Conservation (phyloP, 2,888 invertebrate genomes). For the Acanthopleura granulata region DNA sequence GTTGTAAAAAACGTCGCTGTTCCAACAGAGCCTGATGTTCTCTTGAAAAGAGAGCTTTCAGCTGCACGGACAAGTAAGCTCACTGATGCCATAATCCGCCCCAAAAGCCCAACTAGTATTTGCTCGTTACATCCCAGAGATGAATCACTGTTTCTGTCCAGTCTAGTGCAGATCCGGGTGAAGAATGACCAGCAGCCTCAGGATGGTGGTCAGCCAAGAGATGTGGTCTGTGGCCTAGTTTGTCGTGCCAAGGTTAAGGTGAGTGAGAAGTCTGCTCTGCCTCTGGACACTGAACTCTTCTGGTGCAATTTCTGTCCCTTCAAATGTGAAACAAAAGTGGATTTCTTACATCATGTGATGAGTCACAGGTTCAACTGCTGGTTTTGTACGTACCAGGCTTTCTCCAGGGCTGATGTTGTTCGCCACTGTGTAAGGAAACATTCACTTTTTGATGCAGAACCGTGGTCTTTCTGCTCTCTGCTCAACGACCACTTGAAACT, state of each 20-base stretch:
- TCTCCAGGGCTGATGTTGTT: conserved; percentile 17
- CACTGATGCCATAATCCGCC: not conserved
- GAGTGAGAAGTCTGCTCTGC: not conserved
- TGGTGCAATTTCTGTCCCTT: conserved; percentile 26
- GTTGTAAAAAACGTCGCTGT: no score
- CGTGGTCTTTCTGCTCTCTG: not conserved
- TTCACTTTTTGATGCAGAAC: not conserved
- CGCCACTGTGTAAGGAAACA: conserved; percentile 13
- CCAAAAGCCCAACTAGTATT: not conserved
- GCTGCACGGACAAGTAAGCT: no score
- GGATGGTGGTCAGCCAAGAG: not conserved
- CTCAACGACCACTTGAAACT: conserved; percentile 8
- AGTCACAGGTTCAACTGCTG: conserved; percentile 21
- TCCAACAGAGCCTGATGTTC: no score
- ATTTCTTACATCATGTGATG: conserved; percentile 18
- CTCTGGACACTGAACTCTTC: conserved; percentile 17
- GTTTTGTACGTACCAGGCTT: conserved; percentile 18
- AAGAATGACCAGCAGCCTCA: not conserved
- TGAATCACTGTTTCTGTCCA: not conserved
- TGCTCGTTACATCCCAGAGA: not conserved
- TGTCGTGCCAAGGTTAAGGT: not conserved
- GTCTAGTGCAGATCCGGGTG: not conserved
- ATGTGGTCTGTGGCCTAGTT: conserved; percentile 21
- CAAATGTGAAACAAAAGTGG: conserved; percentile 16
- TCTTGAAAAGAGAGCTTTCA: no score